Conservation (phyloP, 1,140 invertebrate species). For the Zelostemma sp. region DNA sequence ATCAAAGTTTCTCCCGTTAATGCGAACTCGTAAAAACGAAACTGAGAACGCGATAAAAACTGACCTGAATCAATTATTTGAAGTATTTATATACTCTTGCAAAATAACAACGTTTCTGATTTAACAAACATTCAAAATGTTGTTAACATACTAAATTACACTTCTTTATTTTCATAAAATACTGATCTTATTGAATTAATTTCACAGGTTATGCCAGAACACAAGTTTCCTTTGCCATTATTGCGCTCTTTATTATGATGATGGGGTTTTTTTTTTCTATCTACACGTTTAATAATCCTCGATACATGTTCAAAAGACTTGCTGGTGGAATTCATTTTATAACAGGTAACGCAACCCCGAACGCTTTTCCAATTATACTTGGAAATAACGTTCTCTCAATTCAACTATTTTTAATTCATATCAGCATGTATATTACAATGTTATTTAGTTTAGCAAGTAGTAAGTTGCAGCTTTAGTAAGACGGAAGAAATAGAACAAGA, state of each 20-base stretch:
- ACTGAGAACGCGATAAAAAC: too few relatives aligned
- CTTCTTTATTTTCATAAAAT: background rate
- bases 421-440: too few relatives aligned
- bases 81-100: background rate
- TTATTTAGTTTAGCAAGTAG: too few relatives aligned
- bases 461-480: too few relatives aligned
- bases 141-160: too few relatives aligned
- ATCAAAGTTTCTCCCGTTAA: background rate
- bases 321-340: constrained; percentile 89
- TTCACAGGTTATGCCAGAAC: constrained; percentile 83
- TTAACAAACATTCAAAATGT: too few relatives aligned
- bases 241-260: constrained; percentile 83
- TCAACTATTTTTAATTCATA: too few relatives aligned
- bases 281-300: constrained; percentile 87
- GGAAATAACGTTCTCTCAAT: too few relatives aligned
- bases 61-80: too few relatives aligned
- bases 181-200: background rate
- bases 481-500: too few relatives aligned
- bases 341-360: constrained; percentile 79
- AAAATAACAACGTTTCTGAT: too few relatives aligned
- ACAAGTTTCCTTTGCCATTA: constrained; percentile 86
- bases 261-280: constrained; percentile 86
- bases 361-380: too few relatives aligned
- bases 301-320: constrained; percentile 91
- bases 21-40: background rate